Percentiles rank a stretch among this genome's conserved stretches.
phyloP scores from a whole-genome alignment of 1,140 invertebrate species.

The Philotrypesis tridentata region DNA sequence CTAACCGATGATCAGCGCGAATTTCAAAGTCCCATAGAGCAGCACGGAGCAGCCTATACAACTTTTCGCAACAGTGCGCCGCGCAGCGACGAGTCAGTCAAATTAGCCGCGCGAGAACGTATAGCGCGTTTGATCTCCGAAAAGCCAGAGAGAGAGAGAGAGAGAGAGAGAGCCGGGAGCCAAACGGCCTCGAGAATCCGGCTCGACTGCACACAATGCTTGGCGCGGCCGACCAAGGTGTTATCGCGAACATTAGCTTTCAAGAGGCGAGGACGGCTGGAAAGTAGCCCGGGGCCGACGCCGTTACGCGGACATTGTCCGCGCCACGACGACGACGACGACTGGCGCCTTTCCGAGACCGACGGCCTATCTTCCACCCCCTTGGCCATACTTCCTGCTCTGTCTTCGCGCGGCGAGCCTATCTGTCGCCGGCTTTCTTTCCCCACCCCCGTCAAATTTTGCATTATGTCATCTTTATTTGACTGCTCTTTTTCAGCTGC shows the following conservation, averaged over 20 bases:
- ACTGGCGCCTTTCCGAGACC: conserved; percentile 49
- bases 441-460: conserved; percentile 12
- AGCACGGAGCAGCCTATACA: too few species aligned
- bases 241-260: conserved; percentile 71
- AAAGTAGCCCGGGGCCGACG: conserved; percentile 66
- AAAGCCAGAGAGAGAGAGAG: too few species aligned
- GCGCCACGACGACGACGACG: too few species aligned
- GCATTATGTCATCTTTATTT: conserved; percentile 38
- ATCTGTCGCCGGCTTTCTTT: conserved; percentile 39
- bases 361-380: conserved; percentile 47
- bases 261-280: conserved; percentile 57
- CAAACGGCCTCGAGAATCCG: not conserved
- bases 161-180: too few species aligned
- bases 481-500: too few species aligned
- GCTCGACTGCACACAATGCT: not conserved
- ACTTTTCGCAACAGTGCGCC: too few species aligned
- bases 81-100: not conserved
- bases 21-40: too few species aligned
- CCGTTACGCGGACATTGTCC: conserved; percentile 72
- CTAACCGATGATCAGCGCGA: too few species aligned
- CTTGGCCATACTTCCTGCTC: conserved; percentile 47
- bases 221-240: conserved; percentile 54
- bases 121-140: conserved; percentile 1
- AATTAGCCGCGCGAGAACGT: conserved; percentile 19
- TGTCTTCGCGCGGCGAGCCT: conserved; percentile 32